These are phyloP conservation scores for Helobdella robusta DNA, from an alignment of 2,888 invertebrate genomes.

Conservation along the genomic window DNA sequence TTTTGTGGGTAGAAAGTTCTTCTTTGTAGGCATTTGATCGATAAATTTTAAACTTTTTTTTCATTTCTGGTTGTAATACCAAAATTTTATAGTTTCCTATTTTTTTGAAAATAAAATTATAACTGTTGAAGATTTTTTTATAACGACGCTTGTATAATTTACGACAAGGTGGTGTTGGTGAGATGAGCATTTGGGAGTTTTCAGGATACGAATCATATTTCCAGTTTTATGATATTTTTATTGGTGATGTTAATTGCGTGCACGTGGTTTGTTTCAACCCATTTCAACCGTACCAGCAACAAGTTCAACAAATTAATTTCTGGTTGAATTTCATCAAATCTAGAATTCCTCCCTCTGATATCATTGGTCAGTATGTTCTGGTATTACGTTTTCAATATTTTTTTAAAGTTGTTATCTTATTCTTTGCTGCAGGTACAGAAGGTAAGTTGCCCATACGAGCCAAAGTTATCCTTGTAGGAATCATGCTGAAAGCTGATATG, in stretches of 20 bases:
- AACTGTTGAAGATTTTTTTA: not conserved
- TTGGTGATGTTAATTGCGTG: constrained; percentile 57
- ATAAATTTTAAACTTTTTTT: not conserved
- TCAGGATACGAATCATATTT: constrained; percentile 65
- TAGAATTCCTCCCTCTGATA: constrained; percentile 56
- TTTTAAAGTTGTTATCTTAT: not conserved
- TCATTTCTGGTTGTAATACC: too few species aligned
- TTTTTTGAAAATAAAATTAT: not conserved
- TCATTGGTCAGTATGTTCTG: constrained; percentile 34
- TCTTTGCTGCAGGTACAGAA: constrained; percentile 2
- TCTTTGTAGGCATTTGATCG: too few species aligned
- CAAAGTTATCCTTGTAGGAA: constrained; percentile 18
- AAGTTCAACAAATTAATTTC: constrained; percentile 50
- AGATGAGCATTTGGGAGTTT: constrained; percentile 65
- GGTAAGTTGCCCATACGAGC: constrained; percentile 15
- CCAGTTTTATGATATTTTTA: constrained; percentile 62
- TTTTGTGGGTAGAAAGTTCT: not conserved
- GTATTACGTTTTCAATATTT: not conserved
- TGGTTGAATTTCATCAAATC: constrained; percentile 67
- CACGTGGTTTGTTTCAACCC: constrained; percentile 62
- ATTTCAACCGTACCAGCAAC: constrained; percentile 57
- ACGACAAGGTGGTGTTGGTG: constrained; percentile 54
- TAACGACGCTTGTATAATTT: not conserved
- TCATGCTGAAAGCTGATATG: not conserved
- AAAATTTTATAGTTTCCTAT: too few species aligned